phyloP scores from a whole-genome alignment of 1,140 invertebrate genomes.

The Meloidogyne chitwoodi region DNA sequence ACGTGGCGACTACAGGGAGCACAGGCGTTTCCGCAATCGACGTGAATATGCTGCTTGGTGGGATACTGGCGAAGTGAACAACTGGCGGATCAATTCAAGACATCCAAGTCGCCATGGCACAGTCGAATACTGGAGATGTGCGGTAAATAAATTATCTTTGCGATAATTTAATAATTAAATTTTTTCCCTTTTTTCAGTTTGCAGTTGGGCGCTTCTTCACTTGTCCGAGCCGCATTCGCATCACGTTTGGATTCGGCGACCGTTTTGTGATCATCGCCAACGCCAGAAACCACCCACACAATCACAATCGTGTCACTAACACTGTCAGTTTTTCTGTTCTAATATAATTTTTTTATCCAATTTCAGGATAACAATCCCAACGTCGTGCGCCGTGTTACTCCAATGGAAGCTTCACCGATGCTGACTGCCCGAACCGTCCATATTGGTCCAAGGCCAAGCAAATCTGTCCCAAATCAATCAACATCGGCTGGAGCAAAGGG shows the following conservation, averaged over 20 bases:
- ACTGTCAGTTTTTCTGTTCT: not conserved
- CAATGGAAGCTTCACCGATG: not conserved
- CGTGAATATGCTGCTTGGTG: not conserved
- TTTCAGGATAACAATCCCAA: not conserved
- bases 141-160: not conserved
- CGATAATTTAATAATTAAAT: not conserved
- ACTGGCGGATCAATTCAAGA: not conserved
- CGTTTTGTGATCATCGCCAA: not conserved
- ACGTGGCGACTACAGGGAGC: not conserved
- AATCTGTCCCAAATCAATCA: not conserved
- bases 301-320: not conserved
- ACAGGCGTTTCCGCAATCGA: not conserved
- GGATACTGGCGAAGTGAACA: not conserved
- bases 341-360: not conserved
- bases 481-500: not conserved
- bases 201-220: not conserved
- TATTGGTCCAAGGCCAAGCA: not conserved
- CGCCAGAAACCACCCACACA: not conserved
- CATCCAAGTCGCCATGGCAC: not conserved
- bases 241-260: not conserved
- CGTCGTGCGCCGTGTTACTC: not conserved
- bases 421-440: not conserved
- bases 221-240: not conserved
- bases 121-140: not conserved
- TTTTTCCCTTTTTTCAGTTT: not conserved